Percentiles rank a stretch among this genome's conserved stretches.
These are phyloP conservation scores for Indri indri DNA, from an alignment of 2,113 vertebrate species.

Conservation along the genomic window DNA sequence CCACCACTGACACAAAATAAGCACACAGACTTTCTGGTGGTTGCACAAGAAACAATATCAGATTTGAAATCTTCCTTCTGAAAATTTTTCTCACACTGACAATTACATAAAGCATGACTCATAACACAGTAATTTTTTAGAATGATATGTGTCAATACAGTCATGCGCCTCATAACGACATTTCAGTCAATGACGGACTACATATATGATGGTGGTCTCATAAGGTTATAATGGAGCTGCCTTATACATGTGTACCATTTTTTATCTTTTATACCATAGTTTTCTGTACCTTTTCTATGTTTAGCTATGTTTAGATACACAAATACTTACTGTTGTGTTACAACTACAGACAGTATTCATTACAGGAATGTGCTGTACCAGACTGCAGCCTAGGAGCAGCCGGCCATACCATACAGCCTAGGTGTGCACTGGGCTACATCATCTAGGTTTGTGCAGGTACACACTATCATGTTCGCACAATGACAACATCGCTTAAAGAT, in stretches of 20 bases:
- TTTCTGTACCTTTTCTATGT: background rate
- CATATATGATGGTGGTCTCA: background rate
- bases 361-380: background rate
- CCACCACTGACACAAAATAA: background rate
- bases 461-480: background rate
- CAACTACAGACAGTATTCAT: background rate
- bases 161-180: background rate
- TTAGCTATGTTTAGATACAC: background rate
- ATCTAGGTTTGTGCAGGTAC: background rate
- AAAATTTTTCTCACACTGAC: background rate
- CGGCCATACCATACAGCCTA: background rate
- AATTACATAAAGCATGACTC: conserved; percentile 3
- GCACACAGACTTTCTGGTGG: background rate
- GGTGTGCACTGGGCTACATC: background rate
- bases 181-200: background rate
- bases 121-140: background rate
- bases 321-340: background rate
- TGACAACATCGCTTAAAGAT: background rate
- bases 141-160: background rate
- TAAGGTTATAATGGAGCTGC: background rate
- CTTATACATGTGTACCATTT: background rate
- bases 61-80: background rate
- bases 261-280: background rate
- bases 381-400: background rate
- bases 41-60: background rate